phyloP scores from a whole-genome alignment of 2,113 vertebrate genomes.

The Dipodomys spectabilis region DNA sequence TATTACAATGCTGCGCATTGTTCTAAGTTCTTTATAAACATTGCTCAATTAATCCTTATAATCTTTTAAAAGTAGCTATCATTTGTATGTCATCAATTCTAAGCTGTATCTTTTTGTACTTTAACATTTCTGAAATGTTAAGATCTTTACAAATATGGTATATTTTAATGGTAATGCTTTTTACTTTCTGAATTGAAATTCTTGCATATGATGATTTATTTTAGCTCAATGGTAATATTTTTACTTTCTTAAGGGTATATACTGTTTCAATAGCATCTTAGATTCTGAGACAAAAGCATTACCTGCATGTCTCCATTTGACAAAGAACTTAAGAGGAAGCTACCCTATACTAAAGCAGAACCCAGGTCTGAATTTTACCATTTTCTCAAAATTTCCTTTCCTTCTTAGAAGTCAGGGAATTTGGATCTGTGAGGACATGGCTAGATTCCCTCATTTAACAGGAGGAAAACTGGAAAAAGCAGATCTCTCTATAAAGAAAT shows the following conservation, averaged over 20 bases:
- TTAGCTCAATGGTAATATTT: slow-evolving; percentile 29
- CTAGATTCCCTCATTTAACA: not conserved
- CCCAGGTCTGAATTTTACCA: not conserved
- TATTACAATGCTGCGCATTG: not conserved
- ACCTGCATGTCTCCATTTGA: not conserved
- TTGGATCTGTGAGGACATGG: not conserved
- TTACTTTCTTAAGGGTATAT: slow-evolving; percentile 5
- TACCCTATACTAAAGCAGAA: not conserved
- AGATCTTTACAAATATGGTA: not conserved
- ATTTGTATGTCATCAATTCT: not conserved
- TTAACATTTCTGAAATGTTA: slow-evolving; percentile 53
- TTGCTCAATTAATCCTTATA: slow-evolving; percentile 22
- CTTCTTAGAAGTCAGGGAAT: slow-evolving; percentile 6
- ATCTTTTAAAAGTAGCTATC: not conserved
- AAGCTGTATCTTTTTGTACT: slow-evolving; percentile 17
- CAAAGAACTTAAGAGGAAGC: not conserved
- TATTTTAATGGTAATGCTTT: too few relatives aligned
- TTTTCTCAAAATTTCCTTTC: slow-evolving; percentile 40
- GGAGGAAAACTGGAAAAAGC: not conserved
- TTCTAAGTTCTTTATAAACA: slow-evolving; percentile 30
- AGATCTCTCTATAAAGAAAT: not conserved
- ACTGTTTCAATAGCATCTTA: not conserved
- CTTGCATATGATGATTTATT: not conserved
- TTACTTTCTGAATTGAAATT: not conserved
- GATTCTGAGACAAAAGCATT: not conserved